Evolutionary conservation across 2,888 invertebrate species (phyloP).

Genomic region (Acrobasis suavella): DNA sequence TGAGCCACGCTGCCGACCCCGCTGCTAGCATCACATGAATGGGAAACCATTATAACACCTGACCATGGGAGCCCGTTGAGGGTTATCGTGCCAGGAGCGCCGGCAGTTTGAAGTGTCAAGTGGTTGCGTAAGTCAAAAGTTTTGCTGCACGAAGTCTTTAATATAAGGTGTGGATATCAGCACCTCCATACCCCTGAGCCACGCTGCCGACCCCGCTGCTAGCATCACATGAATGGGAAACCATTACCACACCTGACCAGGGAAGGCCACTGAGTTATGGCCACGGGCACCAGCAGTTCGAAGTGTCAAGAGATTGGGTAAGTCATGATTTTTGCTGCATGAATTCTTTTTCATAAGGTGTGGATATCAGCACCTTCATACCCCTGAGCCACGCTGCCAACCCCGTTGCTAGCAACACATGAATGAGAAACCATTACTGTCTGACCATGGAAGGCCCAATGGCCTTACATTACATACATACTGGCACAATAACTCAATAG

Average conservation of each 20-base stretch:
- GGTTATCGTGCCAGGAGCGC: constrained; percentile 95
- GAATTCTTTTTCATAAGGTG: too few relatives aligned
- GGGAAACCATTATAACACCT: constrained; percentile 87
- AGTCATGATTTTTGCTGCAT: too few relatives aligned
- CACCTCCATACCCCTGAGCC: too few relatives aligned
- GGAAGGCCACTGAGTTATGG: too few relatives aligned
- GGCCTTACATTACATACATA: too few relatives aligned
- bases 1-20: too few relatives aligned
- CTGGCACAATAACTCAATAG: too few relatives aligned
- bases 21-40: constrained; percentile 99
- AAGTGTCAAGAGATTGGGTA: constrained; percentile 98
- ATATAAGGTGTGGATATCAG: too few relatives aligned
- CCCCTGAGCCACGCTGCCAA: constrained; percentile 91
- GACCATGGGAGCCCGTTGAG: constrained; percentile 96
- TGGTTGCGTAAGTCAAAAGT: constrained; percentile 87
- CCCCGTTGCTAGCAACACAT: constrained; percentile 92
- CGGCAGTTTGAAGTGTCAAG: constrained; percentile 97
- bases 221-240: too few relatives aligned
- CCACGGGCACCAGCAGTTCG: constrained; percentile 97
- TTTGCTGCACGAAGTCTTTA: neutral
- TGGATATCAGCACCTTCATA: constrained; percentile 98
- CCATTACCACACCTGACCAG: too few relatives aligned
- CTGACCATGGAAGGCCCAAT: constrained; percentile 97
- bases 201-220: too few relatives aligned
- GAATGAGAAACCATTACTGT: constrained; percentile 92